phyloP scores from a whole-genome alignment of 2,888 invertebrate genomes.

The Drosophila imparisetae region DNA sequence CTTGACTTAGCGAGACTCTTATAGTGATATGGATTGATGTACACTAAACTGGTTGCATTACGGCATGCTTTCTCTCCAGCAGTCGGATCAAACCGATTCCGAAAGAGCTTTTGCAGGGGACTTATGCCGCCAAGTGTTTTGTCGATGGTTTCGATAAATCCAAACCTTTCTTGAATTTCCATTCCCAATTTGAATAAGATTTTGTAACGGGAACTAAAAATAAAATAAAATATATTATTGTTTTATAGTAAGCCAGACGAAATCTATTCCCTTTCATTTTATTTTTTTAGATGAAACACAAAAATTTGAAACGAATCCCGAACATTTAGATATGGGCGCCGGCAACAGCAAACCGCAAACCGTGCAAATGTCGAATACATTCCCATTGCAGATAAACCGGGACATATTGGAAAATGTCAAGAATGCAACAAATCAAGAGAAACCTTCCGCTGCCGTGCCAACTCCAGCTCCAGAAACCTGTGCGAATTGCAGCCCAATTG shows the following conservation, averaged over 20 bases:
- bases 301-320: constrained; percentile 21
- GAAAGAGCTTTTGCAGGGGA: background rate
- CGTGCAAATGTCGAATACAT: constrained; percentile 57
- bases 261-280: background rate
- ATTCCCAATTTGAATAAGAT: constrained; percentile 40
- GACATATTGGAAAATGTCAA: constrained; percentile 63
- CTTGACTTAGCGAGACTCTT: constrained; percentile 30
- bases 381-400: constrained; percentile 53
- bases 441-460: background rate
- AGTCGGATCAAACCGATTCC: constrained; percentile 23
- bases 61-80: constrained; percentile 34
- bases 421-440: constrained; percentile 19
- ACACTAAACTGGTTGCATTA: constrained; percentile 34
- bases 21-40: constrained; percentile 30
- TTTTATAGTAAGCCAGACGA: background rate
- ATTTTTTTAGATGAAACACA: background rate
- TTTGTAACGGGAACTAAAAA: constrained; percentile 10
- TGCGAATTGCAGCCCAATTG: constrained; percentile 25
- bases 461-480: constrained; percentile 7
- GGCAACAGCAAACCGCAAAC: constrained; percentile 65
- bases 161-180: constrained; percentile 16
- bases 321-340: constrained; percentile 61
- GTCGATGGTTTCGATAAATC: constrained; percentile 53
- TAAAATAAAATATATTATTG: too few species aligned
- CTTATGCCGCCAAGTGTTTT: constrained; percentile 52